Conservation (phyloP, 2,797 vertebrate species). For the Sebastes iracundus region DNA sequence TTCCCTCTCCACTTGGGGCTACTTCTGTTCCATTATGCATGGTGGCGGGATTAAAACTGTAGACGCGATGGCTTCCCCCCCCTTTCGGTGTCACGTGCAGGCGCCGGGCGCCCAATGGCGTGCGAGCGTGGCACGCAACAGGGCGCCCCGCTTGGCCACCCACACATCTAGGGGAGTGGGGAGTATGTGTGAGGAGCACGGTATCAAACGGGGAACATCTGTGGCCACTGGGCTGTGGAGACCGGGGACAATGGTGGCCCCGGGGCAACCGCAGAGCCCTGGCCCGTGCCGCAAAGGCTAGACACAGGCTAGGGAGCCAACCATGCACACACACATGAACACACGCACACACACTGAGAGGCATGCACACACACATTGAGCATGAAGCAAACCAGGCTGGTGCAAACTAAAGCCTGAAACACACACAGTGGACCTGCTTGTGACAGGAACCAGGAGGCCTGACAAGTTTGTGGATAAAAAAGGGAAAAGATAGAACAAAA, state of each 20-base stretch:
- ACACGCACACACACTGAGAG: slow-evolving; percentile 36
- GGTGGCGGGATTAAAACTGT: slow-evolving; percentile 83
- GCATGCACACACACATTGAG: slow-evolving; percentile 36
- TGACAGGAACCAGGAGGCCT: slow-evolving; percentile 22
- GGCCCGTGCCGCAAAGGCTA: slow-evolving; percentile 83
- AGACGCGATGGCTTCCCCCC: slow-evolving; percentile 69
- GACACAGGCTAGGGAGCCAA: slow-evolving; percentile 80
- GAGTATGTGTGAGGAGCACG: slow-evolving; percentile 71
- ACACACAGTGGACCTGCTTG: slow-evolving; percentile 4
- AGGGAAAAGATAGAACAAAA: slow-evolving; percentile 6
- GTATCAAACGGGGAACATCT: slow-evolving; percentile 89
- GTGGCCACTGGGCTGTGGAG: slow-evolving; percentile 86
- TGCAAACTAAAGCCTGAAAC: slow-evolving; percentile 17
- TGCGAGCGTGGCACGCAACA: slow-evolving; percentile 77
- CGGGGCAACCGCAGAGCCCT: slow-evolving; percentile 79
- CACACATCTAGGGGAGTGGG: slow-evolving; percentile 76
- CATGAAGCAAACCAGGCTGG: slow-evolving; percentile 33
- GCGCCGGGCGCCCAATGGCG: slow-evolving; percentile 73
- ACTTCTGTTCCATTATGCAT: slow-evolving; percentile 85
- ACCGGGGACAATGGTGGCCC: slow-evolving; percentile 83
- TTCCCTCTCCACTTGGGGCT: slow-evolving; percentile 79
- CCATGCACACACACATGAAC: slow-evolving; percentile 48
- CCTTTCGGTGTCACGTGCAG: slow-evolving; percentile 67
- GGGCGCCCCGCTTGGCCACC: slow-evolving; percentile 82
- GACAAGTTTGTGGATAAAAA: slow-evolving; percentile 12